A percentile compares a stretch with the other conserved stretches of the same genome.
Conservation (phyloP, 2,888 invertebrate genomes). For the Augochlorella aurata region DNA sequence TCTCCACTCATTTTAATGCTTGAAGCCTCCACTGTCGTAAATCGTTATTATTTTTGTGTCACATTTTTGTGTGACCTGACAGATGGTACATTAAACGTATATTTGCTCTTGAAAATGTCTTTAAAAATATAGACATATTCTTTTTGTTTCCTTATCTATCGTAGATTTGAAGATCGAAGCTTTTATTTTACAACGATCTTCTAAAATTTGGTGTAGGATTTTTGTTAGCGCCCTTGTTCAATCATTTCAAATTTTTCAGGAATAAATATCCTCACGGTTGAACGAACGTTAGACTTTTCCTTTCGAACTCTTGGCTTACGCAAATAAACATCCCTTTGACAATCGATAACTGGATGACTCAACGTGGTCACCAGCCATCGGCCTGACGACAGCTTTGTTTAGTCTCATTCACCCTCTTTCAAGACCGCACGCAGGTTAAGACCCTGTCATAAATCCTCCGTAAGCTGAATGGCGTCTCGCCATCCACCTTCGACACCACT, state of each 20-base stretch:
- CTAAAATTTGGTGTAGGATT: too few species aligned
- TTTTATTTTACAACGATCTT: too few species aligned
- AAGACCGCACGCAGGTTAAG: slow-evolving; percentile 6
- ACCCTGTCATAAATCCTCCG: slow-evolving; percentile 1
- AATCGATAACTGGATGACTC: slow-evolving; percentile 8
- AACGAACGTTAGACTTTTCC: background rate
- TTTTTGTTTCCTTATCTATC: too few species aligned
- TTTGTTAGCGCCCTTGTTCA: background rate
- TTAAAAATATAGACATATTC: too few species aligned
- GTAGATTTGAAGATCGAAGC: too few species aligned
- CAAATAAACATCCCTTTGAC: background rate
- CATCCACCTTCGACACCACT: background rate
- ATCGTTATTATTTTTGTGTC: too few species aligned
- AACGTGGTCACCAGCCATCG: background rate
- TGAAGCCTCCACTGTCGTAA: too few species aligned
- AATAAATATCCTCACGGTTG: background rate
- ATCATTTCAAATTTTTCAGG: background rate
- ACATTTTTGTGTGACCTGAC: too few species aligned
- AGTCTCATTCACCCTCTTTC: background rate
- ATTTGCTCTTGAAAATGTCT: too few species aligned
- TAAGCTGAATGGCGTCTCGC: background rate
- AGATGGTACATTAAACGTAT: too few species aligned
- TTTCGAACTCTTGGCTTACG: background rate
- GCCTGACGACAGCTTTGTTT: slow-evolving; percentile 9
- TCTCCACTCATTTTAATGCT: too few species aligned